Evolutionary conservation across 2,888 invertebrate species (phyloP), one percentile per base, ranked within the genome.

Genomic region (Ornithoptera priamus): DNA sequence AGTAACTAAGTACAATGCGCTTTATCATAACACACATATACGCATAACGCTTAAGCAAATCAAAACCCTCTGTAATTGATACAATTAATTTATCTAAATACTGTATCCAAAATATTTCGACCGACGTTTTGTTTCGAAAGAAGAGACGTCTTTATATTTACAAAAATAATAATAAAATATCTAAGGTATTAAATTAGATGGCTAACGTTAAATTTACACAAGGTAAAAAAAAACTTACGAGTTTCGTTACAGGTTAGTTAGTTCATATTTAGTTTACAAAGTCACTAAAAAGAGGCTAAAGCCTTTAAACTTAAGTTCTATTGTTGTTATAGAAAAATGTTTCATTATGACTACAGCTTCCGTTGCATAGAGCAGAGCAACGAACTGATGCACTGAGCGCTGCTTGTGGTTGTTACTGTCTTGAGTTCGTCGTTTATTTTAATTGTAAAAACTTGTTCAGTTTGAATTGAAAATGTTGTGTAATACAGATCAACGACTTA

Each of bases 361-460:
- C 62, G 70, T 56, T 67, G 64, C 63, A 58, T 4, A 63, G 46
- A 62, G n/a, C 24, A 60, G 56, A 67, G 67, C 70, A 67, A 63
- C 56, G 70, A 70, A 70, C 70, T 62, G 20, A 18, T 22, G 24
- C 15, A 20, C 17, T 5, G 22, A 53, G 62, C 62, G 46, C 30
- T 57, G 17, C 64, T 39, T 46, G 65, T 50, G 59, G 46, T 53
- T 57, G 53, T 20, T 50, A 39, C 12, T 30, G 18, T n/a, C 50
- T 30, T 53, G 24, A 60, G 57, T 62, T 60, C 59, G 39, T 64
- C 22, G 12, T 62, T 46, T 53, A 63, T 63, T 56, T 22, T 63
- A 17, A 60, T 60, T 64, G 53, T 64, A 64, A 18, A 56, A 63
- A 39, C 57, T 64, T 18, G 46, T 63, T 24, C 24, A 63, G 36